Percentiles rank a stretch among this genome's conserved stretches.
Conservation (phyloP, 2,797 vertebrate genomes). For the Phataginus tetradactyla region DNA sequence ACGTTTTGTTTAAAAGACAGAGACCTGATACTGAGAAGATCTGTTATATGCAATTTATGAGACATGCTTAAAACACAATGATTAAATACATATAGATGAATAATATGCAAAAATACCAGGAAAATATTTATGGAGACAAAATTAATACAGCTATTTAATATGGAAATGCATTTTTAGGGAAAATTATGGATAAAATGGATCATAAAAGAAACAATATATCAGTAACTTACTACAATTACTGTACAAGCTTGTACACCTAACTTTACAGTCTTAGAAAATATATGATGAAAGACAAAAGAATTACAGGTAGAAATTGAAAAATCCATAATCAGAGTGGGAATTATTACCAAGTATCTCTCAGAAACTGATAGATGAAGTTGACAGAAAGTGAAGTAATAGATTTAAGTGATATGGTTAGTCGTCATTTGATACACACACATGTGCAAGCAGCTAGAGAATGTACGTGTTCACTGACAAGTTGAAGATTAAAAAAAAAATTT, state of each 20-base stretch:
- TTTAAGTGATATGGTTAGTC: not conserved
- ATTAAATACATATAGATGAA: not conserved
- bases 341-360: not conserved
- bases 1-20: not conserved
- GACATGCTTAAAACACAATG: not conserved
- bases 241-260: not conserved
- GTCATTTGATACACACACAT: not conserved
- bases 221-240: no score
- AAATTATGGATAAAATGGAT: not conserved
- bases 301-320: not conserved
- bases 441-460: not conserved
- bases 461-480: not conserved
- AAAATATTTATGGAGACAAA: not conserved
- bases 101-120: not conserved
- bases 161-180: not conserved
- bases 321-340: not conserved
- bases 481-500: not conserved
- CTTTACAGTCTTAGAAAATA: not conserved
- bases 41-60: not conserved
- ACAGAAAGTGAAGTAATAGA: not conserved
- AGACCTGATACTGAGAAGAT: not conserved
- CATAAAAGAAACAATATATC: not conserved
- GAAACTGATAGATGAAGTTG: not conserved
- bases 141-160: not conserved
- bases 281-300: not conserved